Percentiles rank a stretch among this genome's conserved stretches.
These are phyloP conservation scores for Mesoligia furuncula DNA, from an alignment of 2,888 invertebrate genomes.

Conservation along the genomic window DNA sequence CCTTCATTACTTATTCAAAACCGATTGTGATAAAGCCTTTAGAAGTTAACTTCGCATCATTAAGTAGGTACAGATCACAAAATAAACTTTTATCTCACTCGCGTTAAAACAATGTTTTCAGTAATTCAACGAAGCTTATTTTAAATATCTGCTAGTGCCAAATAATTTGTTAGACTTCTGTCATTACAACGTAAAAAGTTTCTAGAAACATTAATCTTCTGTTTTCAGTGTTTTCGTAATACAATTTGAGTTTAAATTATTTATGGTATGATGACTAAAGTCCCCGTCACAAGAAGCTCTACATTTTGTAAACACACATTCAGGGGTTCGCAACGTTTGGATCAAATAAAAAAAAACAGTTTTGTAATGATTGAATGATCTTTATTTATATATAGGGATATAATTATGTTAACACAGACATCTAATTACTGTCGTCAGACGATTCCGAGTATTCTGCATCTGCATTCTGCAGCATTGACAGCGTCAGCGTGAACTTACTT, in stretches of 20 bases:
- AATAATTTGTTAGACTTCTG: conserved; percentile 43
- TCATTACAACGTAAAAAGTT: conserved; percentile 34
- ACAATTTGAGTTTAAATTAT: conserved; percentile 27
- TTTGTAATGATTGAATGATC: too few relatives aligned
- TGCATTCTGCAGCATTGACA: too few relatives aligned
- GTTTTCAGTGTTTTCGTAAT: conserved; percentile 17
- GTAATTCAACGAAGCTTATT: conserved; percentile 21
- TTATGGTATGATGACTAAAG: not conserved
- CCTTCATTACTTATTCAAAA: not conserved
- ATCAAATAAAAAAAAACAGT: too few relatives aligned
- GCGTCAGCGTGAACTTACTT: too few relatives aligned
- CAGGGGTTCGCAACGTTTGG: too few relatives aligned
- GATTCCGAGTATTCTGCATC: too few relatives aligned
- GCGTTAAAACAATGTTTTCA: conserved; percentile 11
- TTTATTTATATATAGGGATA: too few relatives aligned
- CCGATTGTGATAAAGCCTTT: not conserved
- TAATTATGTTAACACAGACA: too few relatives aligned
- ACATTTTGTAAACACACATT: too few relatives aligned
- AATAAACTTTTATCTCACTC: conserved; percentile 10
- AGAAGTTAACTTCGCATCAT: not conserved
- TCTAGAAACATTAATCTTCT: conserved; percentile 41
- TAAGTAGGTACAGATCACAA: conserved; percentile 5
- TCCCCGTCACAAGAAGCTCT: too few relatives aligned
- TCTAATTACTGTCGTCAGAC: too few relatives aligned
- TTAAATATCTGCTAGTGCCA: conserved; percentile 26